Base-by-base conservation (phyloP, 1,140 invertebrate genomes). In the Holotrichia oblita region DNA sequence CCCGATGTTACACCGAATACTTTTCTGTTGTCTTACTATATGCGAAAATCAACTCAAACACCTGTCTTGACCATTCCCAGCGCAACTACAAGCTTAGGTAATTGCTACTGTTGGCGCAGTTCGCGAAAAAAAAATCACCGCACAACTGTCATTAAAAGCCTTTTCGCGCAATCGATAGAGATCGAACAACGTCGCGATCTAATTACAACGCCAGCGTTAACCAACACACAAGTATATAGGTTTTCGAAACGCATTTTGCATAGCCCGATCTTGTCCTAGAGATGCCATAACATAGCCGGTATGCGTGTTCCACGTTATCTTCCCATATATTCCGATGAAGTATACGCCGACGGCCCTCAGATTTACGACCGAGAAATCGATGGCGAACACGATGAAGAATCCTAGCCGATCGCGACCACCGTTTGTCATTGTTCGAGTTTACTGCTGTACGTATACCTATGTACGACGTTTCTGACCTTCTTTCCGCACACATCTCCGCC, bases 351-450 rank as follows among this genome's bases (percentile, higher is more conserved):
- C 14, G 14, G 48, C 48, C 12, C 27, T 17, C 48, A 55, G 48
- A 55, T 55, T 55, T 55, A 55, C 48, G 48, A 55, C 14, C 14
- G 9, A 14, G 48, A 55, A 55, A 55, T n/a, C 17, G 14, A 55
- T 55, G 14, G 48, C 14, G 48, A 55, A 55, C 48, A 55, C 48
- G 48, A 34, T 34, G 27, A 55, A n/a, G 48, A 55, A 55, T 55
- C 17, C 48, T 55, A 6, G 4, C 6, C 48, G 12, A n/a, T 55
- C 48, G 48, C 48, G 48, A n/a, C 48, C 48, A 55, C 48, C 14
- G 48, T 55, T n/a, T 55, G 48, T 55, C 48, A 55, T 55, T 55
- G 48, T 55, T 55, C 48, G 48, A 55, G 48, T 55, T 55, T 55
- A 55, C 48, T 55, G 17, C 48, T 55, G 14, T 17, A 12, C 14